These are phyloP conservation scores for Capitella teleta DNA, from an alignment of 1,140 invertebrate species.

Conservation along the genomic window DNA sequence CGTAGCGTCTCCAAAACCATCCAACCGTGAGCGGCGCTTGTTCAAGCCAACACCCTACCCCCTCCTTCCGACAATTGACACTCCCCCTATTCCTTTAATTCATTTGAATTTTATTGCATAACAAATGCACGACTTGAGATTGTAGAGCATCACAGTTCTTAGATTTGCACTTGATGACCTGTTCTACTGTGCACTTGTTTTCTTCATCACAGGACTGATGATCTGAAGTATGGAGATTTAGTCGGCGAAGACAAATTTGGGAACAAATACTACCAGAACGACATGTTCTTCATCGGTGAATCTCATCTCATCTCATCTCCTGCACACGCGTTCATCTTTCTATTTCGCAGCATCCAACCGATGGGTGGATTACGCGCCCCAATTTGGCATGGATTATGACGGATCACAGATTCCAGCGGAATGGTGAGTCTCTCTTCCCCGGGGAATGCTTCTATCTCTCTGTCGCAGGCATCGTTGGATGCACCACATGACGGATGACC, in stretches of 20 bases:
- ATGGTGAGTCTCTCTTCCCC: constrained; percentile 53
- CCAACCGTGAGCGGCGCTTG: neutral
- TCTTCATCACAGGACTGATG: constrained; percentile 56
- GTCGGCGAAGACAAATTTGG: constrained; percentile 93
- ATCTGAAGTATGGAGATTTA: constrained; percentile 68
- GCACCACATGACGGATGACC: constrained; percentile 69
- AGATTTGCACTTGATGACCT: neutral
- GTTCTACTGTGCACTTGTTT: constrained; percentile 6
- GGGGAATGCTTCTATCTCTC: constrained; percentile 9
- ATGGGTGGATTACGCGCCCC: constrained; percentile 80
- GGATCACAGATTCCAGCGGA: constrained; percentile 82
- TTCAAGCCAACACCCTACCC: neutral
- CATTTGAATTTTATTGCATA: neutral
- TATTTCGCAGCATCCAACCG: constrained; percentile 53
- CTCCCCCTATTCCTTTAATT: neutral
- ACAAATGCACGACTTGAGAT: neutral
- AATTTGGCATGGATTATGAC: constrained; percentile 74
- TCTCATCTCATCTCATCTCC: neutral
- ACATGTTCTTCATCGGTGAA: constrained; percentile 70
- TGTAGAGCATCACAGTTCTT: neutral
- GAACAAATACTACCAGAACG: constrained; percentile 93
- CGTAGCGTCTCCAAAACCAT: no score
- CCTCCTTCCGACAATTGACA: neutral
- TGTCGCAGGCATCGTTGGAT: constrained; percentile 55
- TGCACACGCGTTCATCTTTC: neutral